Evolutionary conservation across 2,888 invertebrate genomes (phyloP).

Genomic region (Hartigia nigra): DNA sequence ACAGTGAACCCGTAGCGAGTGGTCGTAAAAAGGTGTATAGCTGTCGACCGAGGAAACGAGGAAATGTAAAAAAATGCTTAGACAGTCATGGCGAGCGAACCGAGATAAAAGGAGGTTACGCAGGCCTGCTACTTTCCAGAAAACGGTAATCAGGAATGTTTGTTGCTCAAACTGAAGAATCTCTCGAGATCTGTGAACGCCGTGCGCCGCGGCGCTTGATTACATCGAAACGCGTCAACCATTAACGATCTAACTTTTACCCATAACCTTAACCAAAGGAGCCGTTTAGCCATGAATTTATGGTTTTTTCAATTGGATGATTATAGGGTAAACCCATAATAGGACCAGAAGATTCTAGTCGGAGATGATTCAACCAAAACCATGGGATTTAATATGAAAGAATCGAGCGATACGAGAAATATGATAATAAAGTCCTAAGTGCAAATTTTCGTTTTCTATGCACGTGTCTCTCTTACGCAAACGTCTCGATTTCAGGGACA

Average conservation of each 20-base stretch:
- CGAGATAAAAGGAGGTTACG: not conserved
- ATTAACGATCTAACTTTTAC: not conserved
- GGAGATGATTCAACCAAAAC: not conserved
- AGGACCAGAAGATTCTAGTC: not conserved
- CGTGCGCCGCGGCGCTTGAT: not conserved
- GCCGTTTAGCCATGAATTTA: not conserved
- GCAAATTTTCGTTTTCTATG: not conserved
- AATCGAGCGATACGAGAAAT: not conserved
- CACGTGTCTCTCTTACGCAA: not conserved
- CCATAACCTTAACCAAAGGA: not conserved
- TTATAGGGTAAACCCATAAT: not conserved
- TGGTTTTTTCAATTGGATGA: not conserved
- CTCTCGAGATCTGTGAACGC: not conserved
- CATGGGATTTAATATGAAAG: not conserved
- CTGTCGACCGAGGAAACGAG: not conserved
- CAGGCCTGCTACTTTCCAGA: not conserved
- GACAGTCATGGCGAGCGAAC: not conserved
- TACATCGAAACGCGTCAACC: not conserved
- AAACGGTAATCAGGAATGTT: not conserved
- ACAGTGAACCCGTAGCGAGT: not conserved
- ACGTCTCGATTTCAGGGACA: not conserved
- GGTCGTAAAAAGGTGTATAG: not conserved
- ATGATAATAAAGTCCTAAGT: not conserved
- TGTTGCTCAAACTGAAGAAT: not conserved
- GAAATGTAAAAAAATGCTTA: slow-evolving; percentile 1